A percentile compares a stretch with the other conserved stretches of the same genome.
These are phyloP conservation scores for Martes flavigula DNA, from an alignment of 2,797 vertebrate genomes.

Conservation along the genomic window DNA sequence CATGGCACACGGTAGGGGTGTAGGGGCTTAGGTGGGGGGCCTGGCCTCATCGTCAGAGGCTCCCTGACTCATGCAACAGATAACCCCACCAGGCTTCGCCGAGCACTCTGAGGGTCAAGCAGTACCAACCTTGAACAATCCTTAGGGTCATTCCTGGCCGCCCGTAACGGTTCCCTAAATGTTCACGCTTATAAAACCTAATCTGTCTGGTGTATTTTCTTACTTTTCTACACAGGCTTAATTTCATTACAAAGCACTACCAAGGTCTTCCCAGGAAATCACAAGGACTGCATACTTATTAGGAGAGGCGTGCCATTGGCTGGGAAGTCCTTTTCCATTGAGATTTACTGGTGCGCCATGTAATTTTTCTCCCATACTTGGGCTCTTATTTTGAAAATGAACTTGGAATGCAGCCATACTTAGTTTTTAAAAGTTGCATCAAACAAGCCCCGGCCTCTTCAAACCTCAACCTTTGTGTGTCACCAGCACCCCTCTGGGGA, in stretches of 20 bases:
- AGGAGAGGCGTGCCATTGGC: background rate
- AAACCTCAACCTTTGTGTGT: background rate
- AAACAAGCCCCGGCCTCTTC: background rate
- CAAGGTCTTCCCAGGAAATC: background rate
- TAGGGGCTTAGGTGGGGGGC: background rate
- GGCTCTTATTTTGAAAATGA: slow-evolving; percentile 52
- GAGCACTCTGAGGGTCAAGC: background rate
- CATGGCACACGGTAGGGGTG: rapidly evolving
- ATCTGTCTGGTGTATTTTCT: background rate
- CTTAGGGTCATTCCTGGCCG: background rate
- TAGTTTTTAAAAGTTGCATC: background rate
- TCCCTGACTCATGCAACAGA: background rate
- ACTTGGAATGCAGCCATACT: background rate
- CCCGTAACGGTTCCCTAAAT: background rate
- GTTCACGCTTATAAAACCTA: too few species aligned
- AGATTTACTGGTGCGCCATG: background rate
- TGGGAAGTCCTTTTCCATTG: background rate
- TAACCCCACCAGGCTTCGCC: too few species aligned
- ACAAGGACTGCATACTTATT: background rate
- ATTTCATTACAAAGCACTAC: background rate
- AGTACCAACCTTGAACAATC: background rate
- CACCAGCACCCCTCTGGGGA: background rate
- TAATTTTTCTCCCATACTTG: background rate
- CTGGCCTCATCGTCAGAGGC: background rate
- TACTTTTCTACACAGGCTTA: background rate